phyloP scores from a whole-genome alignment of 2,888 invertebrate species.

The Drepanosiphum platanoidis region DNA sequence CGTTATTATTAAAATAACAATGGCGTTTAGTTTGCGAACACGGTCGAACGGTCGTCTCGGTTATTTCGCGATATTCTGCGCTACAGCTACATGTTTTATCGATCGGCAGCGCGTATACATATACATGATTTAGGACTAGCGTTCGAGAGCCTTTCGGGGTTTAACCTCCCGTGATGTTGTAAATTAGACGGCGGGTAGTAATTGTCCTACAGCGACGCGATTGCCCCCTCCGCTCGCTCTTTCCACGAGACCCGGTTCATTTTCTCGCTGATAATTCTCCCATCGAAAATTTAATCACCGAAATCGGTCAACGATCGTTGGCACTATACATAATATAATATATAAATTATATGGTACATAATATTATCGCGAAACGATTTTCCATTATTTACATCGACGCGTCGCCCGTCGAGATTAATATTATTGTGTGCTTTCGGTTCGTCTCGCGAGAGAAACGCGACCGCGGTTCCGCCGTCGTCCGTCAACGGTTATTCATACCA shows the following conservation, averaged over 20 bases:
- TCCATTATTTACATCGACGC: background rate
- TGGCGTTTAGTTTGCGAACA: background rate
- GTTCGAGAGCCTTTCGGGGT: conserved; percentile 27
- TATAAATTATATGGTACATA: too few relatives aligned
- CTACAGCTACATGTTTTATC: background rate
- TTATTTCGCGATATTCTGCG: conserved; percentile 16
- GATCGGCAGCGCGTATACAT: conserved; percentile 12
- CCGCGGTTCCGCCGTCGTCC: too few relatives aligned
- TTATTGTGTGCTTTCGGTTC: too few relatives aligned
- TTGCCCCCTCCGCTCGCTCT: background rate
- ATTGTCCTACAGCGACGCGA: conserved; percentile 26
- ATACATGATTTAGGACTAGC: conserved; percentile 35
- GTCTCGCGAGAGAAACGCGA: too few relatives aligned
- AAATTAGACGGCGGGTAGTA: conserved; percentile 42
- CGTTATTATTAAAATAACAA: background rate
- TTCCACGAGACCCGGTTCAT: background rate
- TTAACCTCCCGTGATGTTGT: conserved; percentile 50
- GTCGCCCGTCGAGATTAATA: too few relatives aligned
- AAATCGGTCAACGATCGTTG: background rate
- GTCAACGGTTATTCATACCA: too few relatives aligned
- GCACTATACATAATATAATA: too few relatives aligned
- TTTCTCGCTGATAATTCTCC: conserved; percentile 10
- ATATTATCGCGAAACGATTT: conserved; percentile 2
- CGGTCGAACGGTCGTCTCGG: background rate
- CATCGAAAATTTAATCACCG: conserved; percentile 5